Evolutionary conservation across 2,888 invertebrate genomes (phyloP).

Genomic region (Odontothrips loti): DNA sequence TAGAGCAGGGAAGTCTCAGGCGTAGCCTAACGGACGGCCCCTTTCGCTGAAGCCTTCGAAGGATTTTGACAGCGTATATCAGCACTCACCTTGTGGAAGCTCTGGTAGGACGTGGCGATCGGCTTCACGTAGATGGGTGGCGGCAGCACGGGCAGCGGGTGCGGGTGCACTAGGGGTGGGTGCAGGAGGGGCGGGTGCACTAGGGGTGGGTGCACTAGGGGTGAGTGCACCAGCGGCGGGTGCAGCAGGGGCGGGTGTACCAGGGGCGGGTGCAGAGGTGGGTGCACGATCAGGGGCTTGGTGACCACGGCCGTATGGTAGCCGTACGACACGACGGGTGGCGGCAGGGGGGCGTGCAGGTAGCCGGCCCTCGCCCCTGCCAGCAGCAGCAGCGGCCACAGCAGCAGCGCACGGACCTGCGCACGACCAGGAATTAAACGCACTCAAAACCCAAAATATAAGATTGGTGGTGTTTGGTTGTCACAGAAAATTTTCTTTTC

Average conservation of each 20-base stretch:
- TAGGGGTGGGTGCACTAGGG: background rate
- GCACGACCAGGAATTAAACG: background rate
- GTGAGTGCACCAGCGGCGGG: background rate
- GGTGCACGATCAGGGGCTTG: background rate
- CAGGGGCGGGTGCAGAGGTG: background rate
- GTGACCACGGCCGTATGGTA: constrained; percentile 14
- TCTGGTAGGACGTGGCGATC: constrained; percentile 22
- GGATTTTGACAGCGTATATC: too few species aligned
- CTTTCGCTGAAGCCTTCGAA: too few species aligned
- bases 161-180: background rate
- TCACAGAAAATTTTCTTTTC: too few species aligned
- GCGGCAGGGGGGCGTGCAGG: background rate
- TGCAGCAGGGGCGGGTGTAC: background rate
- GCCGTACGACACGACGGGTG: constrained; percentile 8
- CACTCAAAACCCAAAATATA: too few species aligned
- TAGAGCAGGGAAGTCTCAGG: too few species aligned
- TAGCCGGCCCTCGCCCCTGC: background rate
- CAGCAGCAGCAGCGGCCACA: background rate
- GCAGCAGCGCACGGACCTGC: background rate
- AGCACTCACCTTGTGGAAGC: background rate
- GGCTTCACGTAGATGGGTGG: background rate
- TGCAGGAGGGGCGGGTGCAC: background rate
- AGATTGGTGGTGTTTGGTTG: too few species aligned
- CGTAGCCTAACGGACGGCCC: background rate
- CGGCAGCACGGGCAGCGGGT: background rate